phyloP scores from a whole-genome alignment of 2,797 vertebrate genomes.

The Enteromius viviparus region DNA sequence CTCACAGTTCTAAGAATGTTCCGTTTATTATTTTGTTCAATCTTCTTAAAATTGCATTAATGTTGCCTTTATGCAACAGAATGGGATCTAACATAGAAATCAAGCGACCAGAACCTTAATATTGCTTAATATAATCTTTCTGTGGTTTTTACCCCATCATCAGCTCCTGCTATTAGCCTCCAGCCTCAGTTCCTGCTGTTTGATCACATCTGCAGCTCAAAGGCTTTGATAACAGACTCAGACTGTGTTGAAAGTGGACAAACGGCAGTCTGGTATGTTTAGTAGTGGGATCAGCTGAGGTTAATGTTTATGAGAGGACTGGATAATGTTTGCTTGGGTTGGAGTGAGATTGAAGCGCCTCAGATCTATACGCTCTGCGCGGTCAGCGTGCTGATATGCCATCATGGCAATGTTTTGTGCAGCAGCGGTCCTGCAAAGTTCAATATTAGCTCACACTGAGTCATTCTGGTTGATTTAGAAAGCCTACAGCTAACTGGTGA shows the following conservation, averaged over 20 bases:
- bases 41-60: neutral
- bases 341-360: neutral
- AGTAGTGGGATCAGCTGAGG: neutral
- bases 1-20: no score
- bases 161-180: conserved; percentile 9
- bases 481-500: neutral
- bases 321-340: conserved; percentile 23
- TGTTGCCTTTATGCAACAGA: neutral
- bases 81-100: neutral
- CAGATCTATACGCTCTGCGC: neutral
- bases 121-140: neutral
- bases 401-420: neutral
- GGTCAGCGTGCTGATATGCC: neutral
- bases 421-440: neutral
- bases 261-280: neutral
- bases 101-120: neutral
- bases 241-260: conserved; percentile 18
- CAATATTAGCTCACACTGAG: neutral
- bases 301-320: conserved; percentile 22
- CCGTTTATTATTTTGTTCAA: no score
- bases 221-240: conserved; percentile 7
- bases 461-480: neutral
- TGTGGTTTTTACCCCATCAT: neutral
- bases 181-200: neutral
- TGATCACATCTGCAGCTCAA: conserved; percentile 25